Base-by-base conservation (phyloP, 2,113 vertebrate genomes). In the Xenus cinereus region DNA sequence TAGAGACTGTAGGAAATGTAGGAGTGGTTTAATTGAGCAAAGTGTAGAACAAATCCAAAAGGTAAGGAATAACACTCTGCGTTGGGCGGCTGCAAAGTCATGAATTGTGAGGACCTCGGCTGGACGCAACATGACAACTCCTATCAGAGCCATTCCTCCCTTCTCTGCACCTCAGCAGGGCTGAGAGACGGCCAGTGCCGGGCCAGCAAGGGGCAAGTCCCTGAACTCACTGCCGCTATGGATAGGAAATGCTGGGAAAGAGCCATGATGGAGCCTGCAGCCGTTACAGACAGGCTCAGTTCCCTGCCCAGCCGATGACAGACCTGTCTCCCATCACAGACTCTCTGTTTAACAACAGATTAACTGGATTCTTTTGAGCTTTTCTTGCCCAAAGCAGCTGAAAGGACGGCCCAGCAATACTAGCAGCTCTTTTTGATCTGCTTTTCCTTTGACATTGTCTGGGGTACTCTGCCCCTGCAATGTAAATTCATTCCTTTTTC, bases 341-440 rank as follows among this genome's bases (percentile, higher is more conserved):
- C 60, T 82, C 63, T 51, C 78, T 77, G 85, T 88, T 93, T 92
- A 88, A 92, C 85, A 93, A 67, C 88, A 95, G 94, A 96, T 97
- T 88, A 95, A 93, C 67, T 2, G 10, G 87, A 95, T 94, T 92
- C 92, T 88, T 94, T 86, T 12, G 79, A 90, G 94, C 88, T 97
- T 95, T 95, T 94, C 89, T 91, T 94, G 33, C 91, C 91, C 53
- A 89, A 84, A 95, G 93, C 64, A 78, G 68, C 84, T 63, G 83
- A 91, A 91, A 92, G 85, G 93, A 87, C 68, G 95, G 77, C 68
- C 64, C 68, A 51, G 2, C 84, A 91, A 53, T 32, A 69, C 74
- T 14, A 81, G 89, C 74, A 89, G 91, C 27, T 87, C 69, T 94
- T 94, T 92, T 87, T 84, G 87, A 91, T 92, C 87, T 10, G 43